Percentiles rank a stretch among this genome's conserved stretches.
Evolutionary conservation across 2,888 invertebrate species (phyloP).

Genomic region (Amphimallon solstitiale): DNA sequence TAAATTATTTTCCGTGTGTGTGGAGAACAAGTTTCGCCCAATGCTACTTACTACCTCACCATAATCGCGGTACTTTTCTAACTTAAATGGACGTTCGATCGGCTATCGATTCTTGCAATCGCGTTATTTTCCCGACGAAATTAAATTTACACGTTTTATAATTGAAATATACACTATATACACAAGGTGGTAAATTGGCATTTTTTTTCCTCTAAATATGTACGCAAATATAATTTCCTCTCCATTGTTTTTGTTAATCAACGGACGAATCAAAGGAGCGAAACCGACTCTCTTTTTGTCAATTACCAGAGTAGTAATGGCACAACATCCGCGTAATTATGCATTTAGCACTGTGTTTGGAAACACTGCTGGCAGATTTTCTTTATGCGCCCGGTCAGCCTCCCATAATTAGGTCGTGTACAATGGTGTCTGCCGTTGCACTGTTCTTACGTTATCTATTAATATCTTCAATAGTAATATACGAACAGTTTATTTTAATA

Average conservation of each 20-base stretch:
- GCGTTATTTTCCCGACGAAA: too few species aligned
- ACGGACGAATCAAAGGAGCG: not conserved
- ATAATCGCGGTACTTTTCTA: not conserved
- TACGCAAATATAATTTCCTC: not conserved
- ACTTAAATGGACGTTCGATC: not conserved
- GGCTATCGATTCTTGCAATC: too few species aligned
- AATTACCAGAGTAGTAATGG: not conserved
- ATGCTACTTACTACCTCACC: not conserved
- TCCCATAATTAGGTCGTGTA: slow-evolving; percentile 7
- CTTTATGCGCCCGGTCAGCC: not conserved
- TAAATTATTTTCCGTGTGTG: slow-evolving; percentile 24
- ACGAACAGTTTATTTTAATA: too few species aligned
- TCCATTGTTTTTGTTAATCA: not conserved
- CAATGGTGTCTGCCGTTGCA: not conserved
- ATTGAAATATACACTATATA: too few species aligned
- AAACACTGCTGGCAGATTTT: not conserved
- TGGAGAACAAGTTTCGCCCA: slow-evolving; percentile 29
- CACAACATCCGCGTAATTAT: slow-evolving; percentile 3
- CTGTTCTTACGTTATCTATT: not conserved
- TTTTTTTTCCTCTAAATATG: not conserved
- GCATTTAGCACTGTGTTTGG: slow-evolving; percentile 8
- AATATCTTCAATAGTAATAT: not conserved
- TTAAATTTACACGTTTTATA: too few species aligned
- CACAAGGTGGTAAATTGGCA: too few species aligned
- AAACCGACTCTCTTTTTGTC: not conserved